phyloP scores from a whole-genome alignment of 2,888 invertebrate genomes.

The Atrina japonica region DNA sequence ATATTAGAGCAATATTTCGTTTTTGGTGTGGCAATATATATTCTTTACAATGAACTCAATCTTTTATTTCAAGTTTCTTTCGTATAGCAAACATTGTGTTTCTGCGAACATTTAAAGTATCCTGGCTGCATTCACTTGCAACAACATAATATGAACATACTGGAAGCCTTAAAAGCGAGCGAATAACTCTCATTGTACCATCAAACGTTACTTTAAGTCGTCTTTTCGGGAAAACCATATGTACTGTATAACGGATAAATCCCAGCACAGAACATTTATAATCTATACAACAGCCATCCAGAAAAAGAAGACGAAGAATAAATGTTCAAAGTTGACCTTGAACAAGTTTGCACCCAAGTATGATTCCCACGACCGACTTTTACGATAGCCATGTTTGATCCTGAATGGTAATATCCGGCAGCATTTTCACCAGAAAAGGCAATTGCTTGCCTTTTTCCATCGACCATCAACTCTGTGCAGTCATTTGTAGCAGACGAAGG shows the following conservation, averaged over 20 bases:
- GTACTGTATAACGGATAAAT: not conserved
- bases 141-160: too few species aligned
- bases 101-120: too few species aligned
- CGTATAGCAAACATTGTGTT: too few species aligned
- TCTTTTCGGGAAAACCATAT: not conserved
- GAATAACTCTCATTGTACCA: too few species aligned
- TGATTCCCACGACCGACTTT: conserved; percentile 2
- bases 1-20: too few species aligned
- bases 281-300: not conserved
- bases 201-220: too few species aligned
- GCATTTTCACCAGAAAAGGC: not conserved
- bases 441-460: not conserved
- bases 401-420: not conserved
- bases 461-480: not conserved
- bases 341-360: conserved; percentile 4
- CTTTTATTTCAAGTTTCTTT: too few species aligned
- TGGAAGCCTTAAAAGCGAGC: too few species aligned
- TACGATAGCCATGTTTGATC: not conserved
- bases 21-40: too few species aligned
- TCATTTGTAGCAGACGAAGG: not conserved
- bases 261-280: not conserved
- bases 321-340: not conserved
- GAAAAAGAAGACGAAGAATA: not conserved
- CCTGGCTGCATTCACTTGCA: too few species aligned
- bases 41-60: too few species aligned